A percentile compares a stretch with the other conserved stretches of the same genome.
phyloP scores from a whole-genome alignment of 2,797 vertebrate species.

The Pseudomugil tenellus region DNA sequence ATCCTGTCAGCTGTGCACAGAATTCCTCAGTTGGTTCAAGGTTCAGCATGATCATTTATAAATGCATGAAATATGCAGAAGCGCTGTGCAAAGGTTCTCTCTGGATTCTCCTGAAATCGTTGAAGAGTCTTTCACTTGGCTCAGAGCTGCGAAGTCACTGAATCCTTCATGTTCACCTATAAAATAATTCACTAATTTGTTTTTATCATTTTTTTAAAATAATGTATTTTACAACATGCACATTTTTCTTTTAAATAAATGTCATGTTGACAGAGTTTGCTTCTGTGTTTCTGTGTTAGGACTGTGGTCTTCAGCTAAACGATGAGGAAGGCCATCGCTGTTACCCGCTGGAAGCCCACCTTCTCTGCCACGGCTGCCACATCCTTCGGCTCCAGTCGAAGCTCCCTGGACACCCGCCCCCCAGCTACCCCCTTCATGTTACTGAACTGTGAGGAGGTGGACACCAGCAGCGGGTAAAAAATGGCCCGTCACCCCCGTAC shows the following conservation, averaged over 20 bases:
- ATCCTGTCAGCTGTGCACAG: neutral
- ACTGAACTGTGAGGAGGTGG: slow-evolving; percentile 89
- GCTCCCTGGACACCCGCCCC: slow-evolving; percentile 79
- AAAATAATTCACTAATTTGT: neutral
- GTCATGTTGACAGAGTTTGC: neutral
- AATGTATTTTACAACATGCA: neutral
- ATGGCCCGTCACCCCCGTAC: slow-evolving; percentile 17
- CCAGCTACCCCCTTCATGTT: slow-evolving; percentile 91
- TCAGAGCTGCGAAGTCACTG: slow-evolving; percentile 4
- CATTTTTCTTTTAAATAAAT: neutral
- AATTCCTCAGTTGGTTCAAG: slow-evolving; percentile 19
- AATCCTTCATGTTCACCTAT: neutral
- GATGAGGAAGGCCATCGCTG: slow-evolving; percentile 96
- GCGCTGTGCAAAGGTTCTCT: neutral
- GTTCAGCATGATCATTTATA: slow-evolving; percentile 16
- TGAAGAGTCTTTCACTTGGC: neutral
- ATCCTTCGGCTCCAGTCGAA: slow-evolving; percentile 89
- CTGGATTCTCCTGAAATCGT: slow-evolving; percentile 3
- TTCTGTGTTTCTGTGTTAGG: slow-evolving; percentile 75
- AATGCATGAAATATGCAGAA: neutral
- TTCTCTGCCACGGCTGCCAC: slow-evolving; percentile 96
- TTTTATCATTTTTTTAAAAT: neutral
- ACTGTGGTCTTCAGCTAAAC: slow-evolving; percentile 94
- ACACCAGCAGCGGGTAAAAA: slow-evolving; percentile 27
- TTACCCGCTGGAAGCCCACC: slow-evolving; percentile 93